Evolutionary conservation across 2,113 vertebrate species (phyloP).

Genomic region (Rhipidura dahli): DNA sequence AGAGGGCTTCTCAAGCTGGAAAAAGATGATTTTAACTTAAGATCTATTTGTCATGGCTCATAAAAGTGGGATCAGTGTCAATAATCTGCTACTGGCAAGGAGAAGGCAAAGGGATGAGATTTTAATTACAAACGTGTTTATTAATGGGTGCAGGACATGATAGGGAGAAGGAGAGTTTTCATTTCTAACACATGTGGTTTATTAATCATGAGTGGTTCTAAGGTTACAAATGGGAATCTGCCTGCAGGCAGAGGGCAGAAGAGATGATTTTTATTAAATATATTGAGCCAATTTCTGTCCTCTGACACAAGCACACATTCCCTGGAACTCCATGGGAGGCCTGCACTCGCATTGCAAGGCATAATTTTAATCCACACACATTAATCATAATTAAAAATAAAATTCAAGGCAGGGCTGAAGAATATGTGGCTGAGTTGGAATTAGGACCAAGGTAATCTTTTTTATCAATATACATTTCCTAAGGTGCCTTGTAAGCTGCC

Average conservation of each 20-base stretch:
- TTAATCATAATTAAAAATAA: not conserved
- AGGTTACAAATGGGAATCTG: not conserved
- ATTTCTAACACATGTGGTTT: conserved; percentile 21
- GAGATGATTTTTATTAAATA: not conserved
- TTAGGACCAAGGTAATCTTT: not conserved
- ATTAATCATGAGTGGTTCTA: not conserved
- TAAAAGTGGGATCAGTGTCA: not conserved
- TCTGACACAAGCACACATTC: not conserved
- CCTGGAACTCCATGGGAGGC: not conserved
- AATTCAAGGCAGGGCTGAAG: not conserved
- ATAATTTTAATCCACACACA: not conserved
- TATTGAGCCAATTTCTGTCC: not conserved
- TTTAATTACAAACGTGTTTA: conserved; percentile 38
- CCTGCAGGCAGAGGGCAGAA: not conserved
- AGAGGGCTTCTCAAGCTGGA: not conserved
- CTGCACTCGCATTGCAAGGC: not conserved
- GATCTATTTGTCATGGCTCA: not conserved
- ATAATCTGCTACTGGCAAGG: conserved; percentile 19
- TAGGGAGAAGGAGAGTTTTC: not conserved
- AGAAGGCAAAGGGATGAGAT: not conserved
- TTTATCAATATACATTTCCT: not conserved
- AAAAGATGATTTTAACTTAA: conserved; percentile 13
- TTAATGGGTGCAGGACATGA: not conserved
- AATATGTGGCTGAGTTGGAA: not conserved
- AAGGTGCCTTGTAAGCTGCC: not conserved